Evolutionary conservation across 2,888 invertebrate genomes (phyloP), one percentile per base, ranked within the genome.

Genomic region (Caenorhabditis panamensis): DNA sequence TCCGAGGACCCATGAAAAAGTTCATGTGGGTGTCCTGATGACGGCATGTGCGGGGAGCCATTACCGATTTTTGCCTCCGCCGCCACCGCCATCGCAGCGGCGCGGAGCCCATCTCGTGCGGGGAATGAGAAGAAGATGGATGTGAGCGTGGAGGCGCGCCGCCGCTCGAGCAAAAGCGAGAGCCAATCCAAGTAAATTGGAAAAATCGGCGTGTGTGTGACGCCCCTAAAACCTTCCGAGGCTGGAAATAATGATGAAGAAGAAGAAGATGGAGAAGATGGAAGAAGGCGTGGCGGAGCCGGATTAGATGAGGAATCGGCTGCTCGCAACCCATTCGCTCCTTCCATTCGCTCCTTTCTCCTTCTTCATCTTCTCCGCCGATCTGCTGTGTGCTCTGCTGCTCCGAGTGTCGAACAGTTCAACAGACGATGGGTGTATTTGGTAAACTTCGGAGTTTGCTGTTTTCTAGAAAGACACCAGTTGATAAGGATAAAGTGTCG

Each of bases 121-220:
- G 37, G 66, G 41, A 44, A 56, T 44, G 53, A 62, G 62, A 51
- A 62, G 69, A 71, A 71, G 69, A 71, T 61, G 69, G 53, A 71
- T 61, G 62, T 37, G 69, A 61, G 61, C 56, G 59, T 59, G 68
- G 56, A 41, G 53, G 62, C 37, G 69, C 59, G 47, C 59, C 49
- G 61, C 47, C 47, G 47, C 20, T 20, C 47, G 47, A 47, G 47
- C 47, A 47, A 47, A 47, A 47, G 51, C 37, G 37, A 37, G 59
- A 61, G 69, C 53, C 69, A 71, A 71, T 71, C 69, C 69, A 53
- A 71, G 62, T 62, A 71, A 62, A 71, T 71, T 71, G 69, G 61
- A 61, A 62, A 62, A 71, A 71, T 69, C 69, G 69, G 54, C 56
- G 67, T 24, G 49, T 61, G 41, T 61, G 47, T 47, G 47, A 47